Conservation (phyloP, 2,113 vertebrate genomes). For the Ia io region DNA sequence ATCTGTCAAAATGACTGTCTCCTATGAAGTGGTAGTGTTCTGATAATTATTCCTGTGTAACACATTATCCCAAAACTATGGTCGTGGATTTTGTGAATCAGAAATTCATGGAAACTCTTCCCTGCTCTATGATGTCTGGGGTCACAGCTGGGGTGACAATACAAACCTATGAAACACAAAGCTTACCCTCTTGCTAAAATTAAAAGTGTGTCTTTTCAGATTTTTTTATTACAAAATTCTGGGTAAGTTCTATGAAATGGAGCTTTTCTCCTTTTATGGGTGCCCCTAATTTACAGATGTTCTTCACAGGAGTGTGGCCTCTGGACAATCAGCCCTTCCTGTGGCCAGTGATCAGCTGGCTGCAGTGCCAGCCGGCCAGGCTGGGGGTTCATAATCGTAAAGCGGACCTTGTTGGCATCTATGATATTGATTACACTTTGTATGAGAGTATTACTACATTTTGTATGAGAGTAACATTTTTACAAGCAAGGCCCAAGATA, state of each 20-base stretch:
- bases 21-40: not conserved
- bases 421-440: not conserved
- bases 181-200: not conserved
- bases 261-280: not conserved
- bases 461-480: not conserved
- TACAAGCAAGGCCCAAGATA: not conserved
- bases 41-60: not conserved
- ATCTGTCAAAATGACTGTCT: not conserved
- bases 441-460: not conserved
- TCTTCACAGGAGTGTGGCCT: not conserved
- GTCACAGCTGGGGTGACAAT: not conserved
- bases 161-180: not conserved
- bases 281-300: not conserved
- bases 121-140: not conserved
- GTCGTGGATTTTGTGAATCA: not conserved
- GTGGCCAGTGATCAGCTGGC: rapidly evolving
- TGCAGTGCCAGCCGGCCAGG: too few species aligned
- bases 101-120: not conserved
- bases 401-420: not conserved
- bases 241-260: not conserved
- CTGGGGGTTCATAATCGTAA: not conserved
- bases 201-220: not conserved
- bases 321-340: not conserved
- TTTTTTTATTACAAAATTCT: not conserved
- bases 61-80: not conserved